Percentiles rank a stretch among this genome's conserved stretches.
These are phyloP conservation scores for Sylvietta virens DNA, from an alignment of 2,113 vertebrate species.

Conservation along the genomic window DNA sequence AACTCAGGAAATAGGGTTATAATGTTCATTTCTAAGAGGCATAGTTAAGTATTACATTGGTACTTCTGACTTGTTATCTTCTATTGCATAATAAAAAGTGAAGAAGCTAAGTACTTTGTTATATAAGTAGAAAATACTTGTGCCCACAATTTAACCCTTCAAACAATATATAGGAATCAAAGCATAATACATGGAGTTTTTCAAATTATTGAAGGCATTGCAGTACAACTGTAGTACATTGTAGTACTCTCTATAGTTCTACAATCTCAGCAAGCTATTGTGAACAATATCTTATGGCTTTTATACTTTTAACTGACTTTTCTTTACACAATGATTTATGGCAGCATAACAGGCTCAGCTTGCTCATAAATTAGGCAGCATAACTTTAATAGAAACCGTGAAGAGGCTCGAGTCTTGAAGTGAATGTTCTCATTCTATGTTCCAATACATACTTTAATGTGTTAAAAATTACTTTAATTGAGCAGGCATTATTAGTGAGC, in stretches of 20 bases:
- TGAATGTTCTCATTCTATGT: background rate
- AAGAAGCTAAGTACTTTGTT: constrained; percentile 52
- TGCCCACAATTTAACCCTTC: constrained; percentile 57
- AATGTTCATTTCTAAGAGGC: constrained; percentile 45
- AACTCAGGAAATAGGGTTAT: constrained; percentile 26
- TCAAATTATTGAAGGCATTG: background rate
- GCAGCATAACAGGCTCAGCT: background rate
- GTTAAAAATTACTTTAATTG: background rate
- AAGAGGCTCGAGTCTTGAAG: background rate
- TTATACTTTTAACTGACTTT: background rate
- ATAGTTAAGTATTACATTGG: constrained; percentile 22
- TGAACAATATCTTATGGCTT: background rate
- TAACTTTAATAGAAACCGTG: background rate
- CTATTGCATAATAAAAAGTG: constrained; percentile 54
- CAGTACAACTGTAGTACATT: background rate
- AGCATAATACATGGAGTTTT: background rate
- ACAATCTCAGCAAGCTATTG: background rate
- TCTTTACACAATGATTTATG: background rate
- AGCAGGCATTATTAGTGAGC: background rate
- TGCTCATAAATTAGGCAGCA: background rate
- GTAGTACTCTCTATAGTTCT: background rate
- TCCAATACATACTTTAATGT: background rate
- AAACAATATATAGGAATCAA: constrained; percentile 20
- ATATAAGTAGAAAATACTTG: constrained; percentile 43
- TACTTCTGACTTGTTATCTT: constrained; percentile 58